A percentile compares a stretch with the other conserved stretches of the same genome.
phyloP scores from a whole-genome alignment of 1,140 invertebrate genomes.

The Tigriopus japonicus region DNA sequence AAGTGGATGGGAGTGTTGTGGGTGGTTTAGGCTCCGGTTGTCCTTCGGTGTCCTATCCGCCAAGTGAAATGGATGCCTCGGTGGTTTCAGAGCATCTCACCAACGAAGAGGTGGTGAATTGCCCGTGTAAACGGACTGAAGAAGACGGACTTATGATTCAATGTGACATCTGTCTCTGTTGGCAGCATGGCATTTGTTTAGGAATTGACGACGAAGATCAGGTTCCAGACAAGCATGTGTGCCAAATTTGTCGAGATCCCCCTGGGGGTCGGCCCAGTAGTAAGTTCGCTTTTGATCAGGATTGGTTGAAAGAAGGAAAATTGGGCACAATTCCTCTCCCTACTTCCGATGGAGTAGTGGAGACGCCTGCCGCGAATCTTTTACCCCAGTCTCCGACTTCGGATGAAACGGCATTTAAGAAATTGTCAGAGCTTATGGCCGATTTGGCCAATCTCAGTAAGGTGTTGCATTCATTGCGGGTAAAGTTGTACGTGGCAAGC shows the following conservation, averaged over 20 bases:
- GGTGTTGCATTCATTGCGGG: constrained; percentile 44
- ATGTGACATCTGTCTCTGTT: constrained; percentile 80
- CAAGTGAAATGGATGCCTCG: constrained; percentile 5
- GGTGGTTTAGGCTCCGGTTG: too few species aligned
- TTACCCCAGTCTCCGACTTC: constrained; percentile 22
- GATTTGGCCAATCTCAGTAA: constrained; percentile 20
- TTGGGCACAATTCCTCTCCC: constrained; percentile 31
- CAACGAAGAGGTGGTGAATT: constrained; percentile 60
- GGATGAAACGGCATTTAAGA: constrained; percentile 13
- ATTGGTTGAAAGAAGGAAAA: constrained; percentile 63
- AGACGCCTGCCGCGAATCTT: constrained; percentile 19
- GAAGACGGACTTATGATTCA: constrained; percentile 86
- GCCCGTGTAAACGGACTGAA: constrained; percentile 55
- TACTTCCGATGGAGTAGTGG: constrained; percentile 20
- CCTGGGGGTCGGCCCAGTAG: constrained; percentile 42
- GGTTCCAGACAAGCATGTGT: constrained; percentile 76
- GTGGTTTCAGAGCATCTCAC: constrained; percentile 24
- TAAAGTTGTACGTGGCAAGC: constrained; percentile 57
- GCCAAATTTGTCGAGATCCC: constrained; percentile 63
- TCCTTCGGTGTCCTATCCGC: background rate
- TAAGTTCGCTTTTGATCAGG: constrained; percentile 60
- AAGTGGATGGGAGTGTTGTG: too few species aligned
- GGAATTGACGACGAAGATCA: constrained; percentile 54
- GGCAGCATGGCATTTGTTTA: constrained; percentile 80
- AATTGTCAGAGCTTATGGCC: constrained; percentile 15